Evolutionary conservation across 2,888 invertebrate species (phyloP), one percentile per base, ranked within the genome.

Genomic region (Aethes cnicana): DNA sequence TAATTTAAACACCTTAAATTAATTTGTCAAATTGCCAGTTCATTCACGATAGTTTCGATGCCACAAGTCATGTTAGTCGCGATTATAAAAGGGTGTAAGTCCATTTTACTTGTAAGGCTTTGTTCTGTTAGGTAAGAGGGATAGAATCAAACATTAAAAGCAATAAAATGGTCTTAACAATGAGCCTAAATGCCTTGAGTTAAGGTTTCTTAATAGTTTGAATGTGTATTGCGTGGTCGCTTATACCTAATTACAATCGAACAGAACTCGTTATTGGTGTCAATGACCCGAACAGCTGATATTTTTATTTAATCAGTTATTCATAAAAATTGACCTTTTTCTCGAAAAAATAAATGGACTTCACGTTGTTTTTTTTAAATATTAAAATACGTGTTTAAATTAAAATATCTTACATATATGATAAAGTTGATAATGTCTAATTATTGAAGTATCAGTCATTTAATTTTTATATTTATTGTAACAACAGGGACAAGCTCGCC

Each of bases 231-330:
- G 32, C 32, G 32, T 4, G 32, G 14, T 8, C 23, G 25, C 12
- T 12, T 23, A 39, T 25, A 25, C n/a, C n/a, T n/a, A n/a, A n/a
- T n/a, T n/a, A n/a, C 12, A 16, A 16, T 6, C 16, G 32, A 8
- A 32, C 32, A 32, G n/a, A 39, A 25, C 23, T 25, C 39, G 25
- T 25, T 23, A 16, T 25, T 39, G 23, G 35, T 18, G 35, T 9
- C 39, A 39, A 39, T 39, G 39, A 25, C 23, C 39, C 9, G 33
- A 25, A 39, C 39, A 39, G 39, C 25, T 39, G 25, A 39, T n/a
- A n/a, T 25, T 16, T 37, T 23, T 6, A 17, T n/a, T 32, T 14
- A 32, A 32, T 32, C 4, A 4, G 8, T 30, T 30, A 30, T 6
- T 16, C 4, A n/a, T n/a, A n/a, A 2, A 12, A 28, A 16, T n/a